A percentile compares a stretch with the other conserved stretches of the same genome.
Evolutionary conservation across 2,113 vertebrate species (phyloP).

Genomic region (Aspiorhynchus laticeps): DNA sequence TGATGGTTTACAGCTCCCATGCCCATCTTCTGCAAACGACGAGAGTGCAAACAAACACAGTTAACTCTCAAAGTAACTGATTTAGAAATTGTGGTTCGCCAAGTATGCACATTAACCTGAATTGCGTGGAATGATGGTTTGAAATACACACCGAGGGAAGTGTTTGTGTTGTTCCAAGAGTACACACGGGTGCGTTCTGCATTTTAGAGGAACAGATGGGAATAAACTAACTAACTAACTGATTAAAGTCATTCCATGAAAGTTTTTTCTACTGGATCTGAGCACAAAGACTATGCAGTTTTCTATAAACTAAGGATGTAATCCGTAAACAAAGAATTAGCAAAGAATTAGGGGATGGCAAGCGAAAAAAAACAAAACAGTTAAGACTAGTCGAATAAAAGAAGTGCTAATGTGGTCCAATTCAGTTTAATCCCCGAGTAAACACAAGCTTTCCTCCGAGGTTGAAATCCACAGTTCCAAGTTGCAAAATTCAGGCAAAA

Average conservation of each 20-base stretch:
- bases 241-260: constrained; percentile 44
- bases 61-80: constrained; percentile 37
- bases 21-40: constrained; percentile 9
- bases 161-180: constrained; percentile 33
- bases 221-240: constrained; percentile 18
- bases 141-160: constrained; percentile 20
- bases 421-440: constrained; percentile 52
- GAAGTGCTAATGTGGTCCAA: constrained; percentile 37
- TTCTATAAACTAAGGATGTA: constrained; percentile 6
- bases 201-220: constrained; percentile 43
- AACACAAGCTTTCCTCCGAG: constrained; percentile 37
- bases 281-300: constrained; percentile 11
- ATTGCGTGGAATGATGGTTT: constrained; percentile 9
- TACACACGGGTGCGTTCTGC: constrained; percentile 30
- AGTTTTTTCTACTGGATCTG: background rate
- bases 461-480: constrained; percentile 13
- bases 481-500: constrained; percentile 9
- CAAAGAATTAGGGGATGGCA: constrained; percentile 8
- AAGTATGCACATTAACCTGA: constrained; percentile 44
- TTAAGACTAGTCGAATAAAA: constrained; percentile 26
- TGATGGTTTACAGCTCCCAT: constrained; percentile 6
- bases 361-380: constrained; percentile 23
- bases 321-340: constrained; percentile 16
- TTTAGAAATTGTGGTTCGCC: constrained; percentile 23
- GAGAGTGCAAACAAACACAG: constrained; percentile 35